phyloP scores from a whole-genome alignment of 2,113 vertebrate genomes.

The Coracopsis vasa region DNA sequence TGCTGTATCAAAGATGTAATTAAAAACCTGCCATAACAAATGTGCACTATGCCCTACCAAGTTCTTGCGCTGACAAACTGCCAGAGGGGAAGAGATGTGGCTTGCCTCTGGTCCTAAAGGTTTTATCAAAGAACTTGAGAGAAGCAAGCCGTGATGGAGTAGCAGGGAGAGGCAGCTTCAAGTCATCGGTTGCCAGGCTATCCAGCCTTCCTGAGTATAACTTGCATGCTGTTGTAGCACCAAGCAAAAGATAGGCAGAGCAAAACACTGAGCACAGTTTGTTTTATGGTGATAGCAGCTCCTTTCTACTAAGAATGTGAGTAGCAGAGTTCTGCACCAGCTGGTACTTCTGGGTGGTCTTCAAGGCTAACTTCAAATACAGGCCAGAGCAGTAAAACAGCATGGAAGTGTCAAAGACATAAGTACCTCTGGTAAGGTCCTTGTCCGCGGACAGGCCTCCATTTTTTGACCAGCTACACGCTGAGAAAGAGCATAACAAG shows the following conservation, averaged over 20 bases:
- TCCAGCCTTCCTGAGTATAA: neutral
- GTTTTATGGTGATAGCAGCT: constrained; percentile 46
- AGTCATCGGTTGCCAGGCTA: neutral
- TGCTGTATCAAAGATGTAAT: constrained; percentile 36
- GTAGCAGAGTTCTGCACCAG: constrained; percentile 42
- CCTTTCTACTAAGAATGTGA: constrained; percentile 20
- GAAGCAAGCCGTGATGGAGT: neutral
- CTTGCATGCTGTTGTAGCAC: neutral
- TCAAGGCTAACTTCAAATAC: constrained; percentile 48
- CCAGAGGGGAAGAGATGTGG: constrained; percentile 14
- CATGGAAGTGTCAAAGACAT: constrained; percentile 51
- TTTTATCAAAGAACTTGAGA: constrained; percentile 47
- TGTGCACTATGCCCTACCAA: constrained; percentile 53
- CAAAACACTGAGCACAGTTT: constrained; percentile 35
- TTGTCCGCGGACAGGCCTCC: constrained; percentile 14
- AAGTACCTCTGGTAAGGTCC: constrained; percentile 25
- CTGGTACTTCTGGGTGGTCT: constrained; percentile 60
- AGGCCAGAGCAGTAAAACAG: neutral
- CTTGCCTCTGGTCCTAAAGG: constrained; percentile 17
- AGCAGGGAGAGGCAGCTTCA: constrained; percentile 16
- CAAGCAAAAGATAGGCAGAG: constrained; percentile 30
- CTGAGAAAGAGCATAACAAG: neutral
- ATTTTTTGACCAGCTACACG: neutral
- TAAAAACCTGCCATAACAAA: constrained; percentile 68
- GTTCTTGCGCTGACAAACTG: constrained; percentile 45